These are phyloP conservation scores for Sebastes taczanowskii DNA, from an alignment of 2,797 vertebrate genomes.

Conservation along the genomic window DNA sequence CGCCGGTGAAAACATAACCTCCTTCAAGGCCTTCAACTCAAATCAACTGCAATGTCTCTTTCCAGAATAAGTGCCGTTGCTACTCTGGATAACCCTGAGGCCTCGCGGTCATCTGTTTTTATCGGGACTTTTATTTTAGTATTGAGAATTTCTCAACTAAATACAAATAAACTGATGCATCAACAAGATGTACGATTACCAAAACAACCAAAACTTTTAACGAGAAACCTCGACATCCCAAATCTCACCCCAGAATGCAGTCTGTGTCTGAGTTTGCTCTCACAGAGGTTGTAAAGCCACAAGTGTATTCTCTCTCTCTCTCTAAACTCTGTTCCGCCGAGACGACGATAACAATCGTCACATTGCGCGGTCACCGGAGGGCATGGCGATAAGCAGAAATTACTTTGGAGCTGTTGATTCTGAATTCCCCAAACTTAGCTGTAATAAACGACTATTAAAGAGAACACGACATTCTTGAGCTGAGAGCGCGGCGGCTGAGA, in stretches of 20 bases:
- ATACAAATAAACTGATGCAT: background rate
- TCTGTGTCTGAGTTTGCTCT: background rate
- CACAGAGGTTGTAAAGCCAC: conserved; percentile 8
- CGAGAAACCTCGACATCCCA: background rate
- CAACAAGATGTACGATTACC: background rate
- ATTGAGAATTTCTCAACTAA: background rate
- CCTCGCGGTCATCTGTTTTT: background rate
- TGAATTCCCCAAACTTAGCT: conserved; percentile 48
- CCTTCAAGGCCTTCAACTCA: too few species aligned
- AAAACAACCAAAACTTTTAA: background rate
- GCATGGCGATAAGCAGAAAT: conserved; percentile 57
- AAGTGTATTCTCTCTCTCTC: conserved; percentile 15
- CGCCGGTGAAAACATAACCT: too few species aligned
- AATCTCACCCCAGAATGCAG: background rate
- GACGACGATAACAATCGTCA: conserved; percentile 47
- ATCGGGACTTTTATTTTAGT: background rate
- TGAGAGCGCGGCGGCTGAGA: conserved; percentile 3
- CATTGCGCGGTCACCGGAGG: conserved; percentile 47
- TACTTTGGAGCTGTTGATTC: conserved; percentile 55
- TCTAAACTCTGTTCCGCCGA: conserved; percentile 8
- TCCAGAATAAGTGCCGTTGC: background rate
- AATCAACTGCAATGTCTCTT: background rate
- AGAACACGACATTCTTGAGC: conserved; percentile 21
- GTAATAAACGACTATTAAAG: conserved; percentile 47
- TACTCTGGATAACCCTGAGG: background rate